These are phyloP conservation scores for Drosophila mayri DNA, from an alignment of 1,140 invertebrate species.

Conservation along the genomic window DNA sequence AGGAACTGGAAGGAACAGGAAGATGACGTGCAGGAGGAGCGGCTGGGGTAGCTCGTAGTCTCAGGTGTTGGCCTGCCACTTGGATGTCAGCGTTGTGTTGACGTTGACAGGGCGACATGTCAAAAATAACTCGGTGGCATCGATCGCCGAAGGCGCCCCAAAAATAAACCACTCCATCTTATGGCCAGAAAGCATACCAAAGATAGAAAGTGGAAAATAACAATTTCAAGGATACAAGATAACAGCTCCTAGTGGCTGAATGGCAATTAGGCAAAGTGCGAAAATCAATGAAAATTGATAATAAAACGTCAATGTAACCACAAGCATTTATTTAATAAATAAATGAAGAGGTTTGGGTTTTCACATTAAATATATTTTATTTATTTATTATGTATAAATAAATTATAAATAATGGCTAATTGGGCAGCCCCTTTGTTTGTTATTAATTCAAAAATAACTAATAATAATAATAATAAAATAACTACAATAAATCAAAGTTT, in stretches of 20 bases:
- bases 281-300: neutral
- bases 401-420: too few relatives aligned
- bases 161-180: constrained; percentile 28
- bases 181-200: neutral
- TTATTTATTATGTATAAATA: too few relatives aligned
- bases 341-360: neutral
- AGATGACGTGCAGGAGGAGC: neutral
- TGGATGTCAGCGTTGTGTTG: constrained; percentile 33
- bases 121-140: constrained; percentile 44
- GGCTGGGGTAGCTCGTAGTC: neutral
- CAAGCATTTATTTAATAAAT: neutral
- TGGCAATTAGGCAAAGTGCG: neutral
- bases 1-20: neutral
- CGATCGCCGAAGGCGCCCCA: constrained; percentile 25
- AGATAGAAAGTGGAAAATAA: neutral
- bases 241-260: neutral
- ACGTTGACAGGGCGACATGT: constrained; percentile 46
- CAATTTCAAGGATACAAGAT: neutral
- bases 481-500: too few relatives aligned
- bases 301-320: neutral
- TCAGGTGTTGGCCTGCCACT: constrained; percentile 44
- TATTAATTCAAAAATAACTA: too few relatives aligned
- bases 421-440: too few relatives aligned
- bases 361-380: too few relatives aligned
- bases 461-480: too few relatives aligned